Conservation (phyloP, 2,888 invertebrate genomes). For the Mycalesis mineus region DNA sequence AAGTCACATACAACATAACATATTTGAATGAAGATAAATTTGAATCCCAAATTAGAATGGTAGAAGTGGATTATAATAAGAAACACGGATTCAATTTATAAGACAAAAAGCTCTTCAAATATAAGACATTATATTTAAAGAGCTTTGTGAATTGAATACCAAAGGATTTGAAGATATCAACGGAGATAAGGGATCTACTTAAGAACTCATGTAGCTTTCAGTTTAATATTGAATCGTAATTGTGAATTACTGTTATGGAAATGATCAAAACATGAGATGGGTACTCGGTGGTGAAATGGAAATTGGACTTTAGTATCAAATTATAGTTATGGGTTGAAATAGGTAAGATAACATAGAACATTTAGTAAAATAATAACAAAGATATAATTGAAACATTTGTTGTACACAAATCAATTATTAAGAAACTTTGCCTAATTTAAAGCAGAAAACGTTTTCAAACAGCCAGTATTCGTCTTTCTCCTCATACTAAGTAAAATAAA, state of each 20-base stretch:
- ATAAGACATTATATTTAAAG: background rate
- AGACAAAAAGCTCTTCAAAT: background rate
- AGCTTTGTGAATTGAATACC: background rate
- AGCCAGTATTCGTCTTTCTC: too few relatives aligned
- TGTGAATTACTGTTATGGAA: slow-evolving; percentile 17
- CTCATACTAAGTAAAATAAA: too few relatives aligned
- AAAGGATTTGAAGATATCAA: background rate
- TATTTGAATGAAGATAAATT: too few relatives aligned
- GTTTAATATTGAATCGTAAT: slow-evolving; percentile 15
- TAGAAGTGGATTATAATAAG: background rate
- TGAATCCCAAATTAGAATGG: background rate
- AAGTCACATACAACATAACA: too few relatives aligned
- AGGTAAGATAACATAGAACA: too few relatives aligned
- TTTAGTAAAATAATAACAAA: too few relatives aligned
- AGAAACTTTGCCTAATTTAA: too few relatives aligned
- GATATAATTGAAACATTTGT: too few relatives aligned
- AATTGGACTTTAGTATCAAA: background rate
- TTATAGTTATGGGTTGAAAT: too few relatives aligned
- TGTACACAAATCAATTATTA: too few relatives aligned
- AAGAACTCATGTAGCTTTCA: background rate
- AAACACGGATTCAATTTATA: background rate
- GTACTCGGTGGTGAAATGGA: slow-evolving; percentile 14
- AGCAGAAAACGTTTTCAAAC: too few relatives aligned
- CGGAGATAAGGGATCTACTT: background rate
- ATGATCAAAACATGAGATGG: background rate